These are phyloP conservation scores for Pelobates cultripes DNA, from an alignment of 2,797 vertebrate species.

Conservation along the genomic window DNA sequence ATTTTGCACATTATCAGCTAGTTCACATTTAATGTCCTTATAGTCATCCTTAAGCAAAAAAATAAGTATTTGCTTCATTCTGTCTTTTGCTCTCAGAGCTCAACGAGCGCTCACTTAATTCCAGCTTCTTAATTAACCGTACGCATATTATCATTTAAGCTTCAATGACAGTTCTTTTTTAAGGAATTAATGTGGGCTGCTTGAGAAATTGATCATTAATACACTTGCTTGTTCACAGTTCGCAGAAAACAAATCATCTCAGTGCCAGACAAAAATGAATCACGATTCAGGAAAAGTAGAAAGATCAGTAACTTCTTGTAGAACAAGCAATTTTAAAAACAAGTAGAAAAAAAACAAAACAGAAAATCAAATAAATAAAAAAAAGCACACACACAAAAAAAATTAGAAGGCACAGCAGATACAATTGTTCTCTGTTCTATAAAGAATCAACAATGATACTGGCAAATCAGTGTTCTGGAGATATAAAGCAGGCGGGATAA, in stretches of 20 bases:
- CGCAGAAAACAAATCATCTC: constrained; percentile 48
- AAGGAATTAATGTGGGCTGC: constrained; percentile 56
- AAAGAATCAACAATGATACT: no score
- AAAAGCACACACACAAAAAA: no score
- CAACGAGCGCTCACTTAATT: constrained; percentile 68
- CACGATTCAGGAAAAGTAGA: not conserved
- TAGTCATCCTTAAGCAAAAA: constrained; percentile 69
- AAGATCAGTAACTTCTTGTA: constrained; percentile 27
- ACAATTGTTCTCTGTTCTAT: no score
- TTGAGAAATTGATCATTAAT: constrained; percentile 55
- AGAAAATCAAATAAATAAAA: no score
- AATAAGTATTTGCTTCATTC: constrained; percentile 63
- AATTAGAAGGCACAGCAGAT: no score
- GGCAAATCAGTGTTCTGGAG: no score
- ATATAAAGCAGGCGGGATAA: no score
- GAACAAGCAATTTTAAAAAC: constrained; percentile 25
- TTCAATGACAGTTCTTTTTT: constrained; percentile 63
- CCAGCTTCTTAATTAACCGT: constrained; percentile 74
- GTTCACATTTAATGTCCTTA: constrained; percentile 66
- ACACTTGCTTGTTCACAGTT: constrained; percentile 62
- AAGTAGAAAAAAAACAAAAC: not conserved
- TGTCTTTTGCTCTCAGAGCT: constrained; percentile 63
- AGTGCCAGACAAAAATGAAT: constrained; percentile 39
- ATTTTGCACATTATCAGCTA: constrained; percentile 77
- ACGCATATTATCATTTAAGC: constrained; percentile 73